phyloP scores from a whole-genome alignment of 1,140 invertebrate genomes.

The Drosophila dunni region DNA sequence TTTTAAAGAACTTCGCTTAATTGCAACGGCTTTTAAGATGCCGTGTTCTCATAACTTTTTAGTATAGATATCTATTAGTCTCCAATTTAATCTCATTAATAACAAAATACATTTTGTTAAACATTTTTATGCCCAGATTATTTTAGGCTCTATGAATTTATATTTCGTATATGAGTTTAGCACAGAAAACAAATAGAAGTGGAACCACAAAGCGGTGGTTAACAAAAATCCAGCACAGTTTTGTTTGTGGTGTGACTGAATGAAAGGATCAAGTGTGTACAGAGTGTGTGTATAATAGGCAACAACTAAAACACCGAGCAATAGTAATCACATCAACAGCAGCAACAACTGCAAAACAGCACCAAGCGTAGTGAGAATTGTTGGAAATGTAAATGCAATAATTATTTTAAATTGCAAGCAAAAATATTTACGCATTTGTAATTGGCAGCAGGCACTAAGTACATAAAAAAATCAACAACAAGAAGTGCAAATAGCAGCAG shows the following conservation, averaged over 20 bases:
- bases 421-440: slow-evolving; percentile 66
- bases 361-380: slow-evolving; percentile 4
- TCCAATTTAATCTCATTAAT: neutral
- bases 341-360: neutral
- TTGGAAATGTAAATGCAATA: slow-evolving; percentile 43
- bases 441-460: slow-evolving; percentile 59
- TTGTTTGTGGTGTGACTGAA: neutral
- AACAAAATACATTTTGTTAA: slow-evolving; percentile 10
- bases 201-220: slow-evolving; percentile 46
- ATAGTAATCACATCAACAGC: slow-evolving; percentile 13
- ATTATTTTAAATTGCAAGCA: slow-evolving; percentile 74
- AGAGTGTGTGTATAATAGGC: slow-evolving; percentile 21
- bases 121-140: slow-evolving; percentile 12
- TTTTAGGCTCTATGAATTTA: neutral
- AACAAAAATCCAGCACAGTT: slow-evolving; percentile 12
- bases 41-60: too few species aligned
- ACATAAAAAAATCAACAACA: slow-evolving; percentile 23
- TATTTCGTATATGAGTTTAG: neutral
- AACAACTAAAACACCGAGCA: slow-evolving; percentile 21
- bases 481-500: neutral
- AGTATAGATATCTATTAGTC: neutral
- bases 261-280: slow-evolving; percentile 11
- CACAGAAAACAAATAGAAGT: slow-evolving; percentile 37
- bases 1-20: too few species aligned
- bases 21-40: too few species aligned